A percentile compares a stretch with the other conserved stretches of the same genome.
Evolutionary conservation across 2,797 vertebrate species (phyloP).

Genomic region (Somateria mollissima): DNA sequence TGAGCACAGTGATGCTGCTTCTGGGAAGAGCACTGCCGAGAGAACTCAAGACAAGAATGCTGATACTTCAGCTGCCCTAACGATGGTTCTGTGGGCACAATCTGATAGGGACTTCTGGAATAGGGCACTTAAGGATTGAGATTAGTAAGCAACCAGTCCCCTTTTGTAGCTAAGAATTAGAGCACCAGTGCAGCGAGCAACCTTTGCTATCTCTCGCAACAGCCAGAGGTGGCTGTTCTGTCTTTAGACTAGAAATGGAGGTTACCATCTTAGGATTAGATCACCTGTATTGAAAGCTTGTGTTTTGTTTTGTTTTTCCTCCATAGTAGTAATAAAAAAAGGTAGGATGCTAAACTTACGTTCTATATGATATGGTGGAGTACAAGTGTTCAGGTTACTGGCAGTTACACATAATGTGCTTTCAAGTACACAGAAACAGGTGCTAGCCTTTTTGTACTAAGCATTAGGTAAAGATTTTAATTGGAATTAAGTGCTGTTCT

Average conservation of each 20-base stretch:
- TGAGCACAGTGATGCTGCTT: not conserved
- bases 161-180: not conserved
- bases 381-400: not conserved
- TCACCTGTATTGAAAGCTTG: not conserved
- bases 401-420: not conserved
- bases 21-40: not conserved
- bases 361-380: not conserved
- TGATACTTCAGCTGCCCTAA: not conserved
- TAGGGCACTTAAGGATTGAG: not conserved
- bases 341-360: not conserved
- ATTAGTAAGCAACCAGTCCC: not conserved
- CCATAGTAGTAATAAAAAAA: not conserved
- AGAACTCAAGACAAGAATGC: not conserved
- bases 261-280: slow-evolving; percentile 11
- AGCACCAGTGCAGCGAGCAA: not conserved
- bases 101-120: not conserved
- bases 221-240: not conserved
- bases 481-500: not conserved
- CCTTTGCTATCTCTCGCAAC: not conserved
- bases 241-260: slow-evolving; percentile 8
- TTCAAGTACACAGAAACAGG: not conserved
- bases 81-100: not conserved
- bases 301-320: not conserved
- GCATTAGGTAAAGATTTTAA: not conserved
- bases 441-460: not conserved